Base-by-base conservation (phyloP, 2,797 vertebrate genomes). In the Choloepus didactylus region DNA sequence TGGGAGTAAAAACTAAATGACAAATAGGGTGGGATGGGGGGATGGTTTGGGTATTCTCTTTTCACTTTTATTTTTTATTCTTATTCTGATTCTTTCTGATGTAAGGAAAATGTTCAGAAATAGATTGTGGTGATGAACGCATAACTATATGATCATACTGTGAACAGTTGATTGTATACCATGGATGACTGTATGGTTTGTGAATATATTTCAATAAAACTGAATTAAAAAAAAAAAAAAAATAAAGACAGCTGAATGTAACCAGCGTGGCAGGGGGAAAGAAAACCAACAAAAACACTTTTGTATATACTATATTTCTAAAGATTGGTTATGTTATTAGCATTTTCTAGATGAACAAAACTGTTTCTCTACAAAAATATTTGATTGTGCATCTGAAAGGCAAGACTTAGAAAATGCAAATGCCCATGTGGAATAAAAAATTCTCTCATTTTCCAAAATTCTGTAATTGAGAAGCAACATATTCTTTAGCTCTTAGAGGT, bases 401-500 rank as follows among this genome's bases (percentile, higher is more conserved):
- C 14, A 80, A 77, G 23, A 67, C 35, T 54, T 38, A 27, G n/a
- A 79, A 60, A 82, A 70, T 69, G 46, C 69, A 70, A 83, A 75
- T 27, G 56, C 56, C 46, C 69, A 77, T 59, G 54, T 70, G 27
- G 70, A 94, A 73, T 69, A 59, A 92, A 94, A 84, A 11, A 70
- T 35, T 49, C 35, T 67, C 89, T 66, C n/a, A 3, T 27, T 96
- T 90, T 31, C 59, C 69, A 79, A 38, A 41, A 73, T 51, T 72
- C 19, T 80, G 21, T 41, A 77, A 64, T 46, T 67, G 69, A 64
- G 23, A 8, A 19, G 21, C 15, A 80, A 62, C 14, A 64, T 81
- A 85, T 90, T 66, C 85, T 77, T 89, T 77, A 77, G 77, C 82
- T 89, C 70, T 35, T 35, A 92, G 76, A 85, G 41, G 49, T 81